A percentile compares a stretch with the other conserved stretches of the same genome.
These are phyloP conservation scores for Glandiceps talaboti DNA, from an alignment of 53 echinoderm and acorn worm genomes.

Conservation along the genomic window DNA sequence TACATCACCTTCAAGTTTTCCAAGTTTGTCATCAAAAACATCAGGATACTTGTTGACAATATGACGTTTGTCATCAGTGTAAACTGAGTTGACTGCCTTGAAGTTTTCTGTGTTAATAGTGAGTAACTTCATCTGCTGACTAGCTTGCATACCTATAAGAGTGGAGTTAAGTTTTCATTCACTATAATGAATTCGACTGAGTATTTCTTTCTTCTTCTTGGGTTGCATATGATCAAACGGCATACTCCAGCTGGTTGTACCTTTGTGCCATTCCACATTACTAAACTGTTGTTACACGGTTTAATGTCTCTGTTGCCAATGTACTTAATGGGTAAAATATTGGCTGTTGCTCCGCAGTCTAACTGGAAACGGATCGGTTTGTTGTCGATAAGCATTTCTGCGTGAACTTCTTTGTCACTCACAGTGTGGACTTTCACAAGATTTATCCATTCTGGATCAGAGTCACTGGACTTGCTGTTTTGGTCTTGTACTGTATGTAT, in stretches of 20 bases:
- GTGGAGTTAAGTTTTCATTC: slow-evolving; percentile 30
- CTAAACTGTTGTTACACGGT: too few relatives aligned
- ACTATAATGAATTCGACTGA: slow-evolving; percentile 37
- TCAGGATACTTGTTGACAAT: slow-evolving; percentile 18
- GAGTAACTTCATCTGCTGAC: slow-evolving; percentile 48
- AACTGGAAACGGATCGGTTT: too few relatives aligned
- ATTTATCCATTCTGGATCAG: too few relatives aligned
- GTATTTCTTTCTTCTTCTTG: slow-evolving; percentile 31
- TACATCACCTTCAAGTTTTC: slow-evolving; percentile 17
- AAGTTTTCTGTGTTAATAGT: slow-evolving; percentile 41
- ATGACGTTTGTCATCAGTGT: slow-evolving; percentile 1
- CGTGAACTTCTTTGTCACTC: slow-evolving; percentile 20
- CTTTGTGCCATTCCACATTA: slow-evolving; percentile 36
- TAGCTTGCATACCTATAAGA: slow-evolving; percentile 23
- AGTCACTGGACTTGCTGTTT: too few relatives aligned
- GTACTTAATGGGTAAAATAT: too few relatives aligned
- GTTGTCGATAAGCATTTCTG: slow-evolving; percentile 30
- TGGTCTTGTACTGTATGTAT: too few relatives aligned
- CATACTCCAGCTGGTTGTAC: slow-evolving; percentile 19
- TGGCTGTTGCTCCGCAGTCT: too few relatives aligned
- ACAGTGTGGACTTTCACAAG: too few relatives aligned
- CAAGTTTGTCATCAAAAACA: slow-evolving; percentile 31
- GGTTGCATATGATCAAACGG: slow-evolving; percentile 17
- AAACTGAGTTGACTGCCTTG: slow-evolving; percentile 12
- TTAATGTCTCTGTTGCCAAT: too few relatives aligned